Conservation (phyloP, 1,140 invertebrate genomes). For the Dryas iulia region DNA sequence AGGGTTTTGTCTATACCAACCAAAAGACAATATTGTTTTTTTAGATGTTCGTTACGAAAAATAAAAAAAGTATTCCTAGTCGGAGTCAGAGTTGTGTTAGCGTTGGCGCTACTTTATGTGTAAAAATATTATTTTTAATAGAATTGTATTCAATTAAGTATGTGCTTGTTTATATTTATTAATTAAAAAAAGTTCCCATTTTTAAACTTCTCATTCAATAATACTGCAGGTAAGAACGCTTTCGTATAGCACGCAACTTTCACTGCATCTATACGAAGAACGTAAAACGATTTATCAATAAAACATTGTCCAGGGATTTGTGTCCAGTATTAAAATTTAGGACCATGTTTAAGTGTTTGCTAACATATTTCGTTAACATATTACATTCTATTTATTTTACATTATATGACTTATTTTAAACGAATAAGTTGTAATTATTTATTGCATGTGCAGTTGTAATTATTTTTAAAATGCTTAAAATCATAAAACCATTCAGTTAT, state of each 20-base stretch:
- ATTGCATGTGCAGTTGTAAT: not conserved
- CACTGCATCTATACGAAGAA: constrained; percentile 31
- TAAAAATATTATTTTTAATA: constrained; percentile 20
- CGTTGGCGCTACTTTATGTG: constrained; percentile 34
- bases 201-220: not conserved
- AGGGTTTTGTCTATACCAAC: not conserved
- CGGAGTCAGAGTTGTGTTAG: constrained; percentile 14
- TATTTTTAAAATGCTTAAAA: not conserved
- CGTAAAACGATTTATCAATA: constrained; percentile 17
- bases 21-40: not conserved
- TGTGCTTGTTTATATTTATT: constrained; percentile 8
- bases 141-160: constrained; percentile 25
- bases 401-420: no score
- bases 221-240: constrained; percentile 17
- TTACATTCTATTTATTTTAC: not conserved
- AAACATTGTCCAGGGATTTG: not conserved
- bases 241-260: constrained; percentile 36
- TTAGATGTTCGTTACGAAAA: not conserved
- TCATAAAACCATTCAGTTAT: not conserved
- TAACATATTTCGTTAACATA: not conserved
- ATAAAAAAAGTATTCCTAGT: not conserved
- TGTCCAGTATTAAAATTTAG: not conserved
- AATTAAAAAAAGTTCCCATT: not conserved
- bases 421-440: not conserved
- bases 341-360: not conserved